Conservation (phyloP, 2,888 invertebrate species). For the Notodonta dromedarius region DNA sequence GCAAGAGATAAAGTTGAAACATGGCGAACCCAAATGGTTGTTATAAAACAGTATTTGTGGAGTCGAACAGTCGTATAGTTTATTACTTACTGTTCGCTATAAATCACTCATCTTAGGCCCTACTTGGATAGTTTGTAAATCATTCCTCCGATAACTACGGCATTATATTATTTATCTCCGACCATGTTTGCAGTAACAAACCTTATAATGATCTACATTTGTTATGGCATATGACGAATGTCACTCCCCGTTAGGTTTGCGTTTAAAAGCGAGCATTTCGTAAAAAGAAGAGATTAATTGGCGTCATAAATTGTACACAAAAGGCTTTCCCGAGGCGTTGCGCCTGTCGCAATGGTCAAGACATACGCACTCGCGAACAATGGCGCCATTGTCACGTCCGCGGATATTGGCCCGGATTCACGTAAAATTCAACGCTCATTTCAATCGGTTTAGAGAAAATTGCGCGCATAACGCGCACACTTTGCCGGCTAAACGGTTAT, state of each 20-base stretch:
- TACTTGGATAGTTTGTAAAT: slow-evolving; percentile 57
- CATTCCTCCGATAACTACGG: slow-evolving; percentile 47
- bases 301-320: slow-evolving; percentile 12
- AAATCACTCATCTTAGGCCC: slow-evolving; percentile 59
- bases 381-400: slow-evolving; percentile 65
- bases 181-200: slow-evolving; percentile 32
- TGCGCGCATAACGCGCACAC: slow-evolving; percentile 33
- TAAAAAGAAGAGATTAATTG: slow-evolving; percentile 11
- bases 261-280: slow-evolving; percentile 9
- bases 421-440: slow-evolving; percentile 39
- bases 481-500: slow-evolving; percentile 32
- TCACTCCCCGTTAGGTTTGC: slow-evolving; percentile 23
- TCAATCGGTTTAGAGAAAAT: slow-evolving; percentile 61
- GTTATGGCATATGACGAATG: slow-evolving; percentile 14
- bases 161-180: slow-evolving; percentile 35
- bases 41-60: slow-evolving; percentile 24
- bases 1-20: slow-evolving; percentile 4
- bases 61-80: slow-evolving; percentile 38
- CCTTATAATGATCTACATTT: slow-evolving; percentile 29
- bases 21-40: slow-evolving; percentile 7
- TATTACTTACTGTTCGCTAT: slow-evolving; percentile 50
- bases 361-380: slow-evolving; percentile 51
- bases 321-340: slow-evolving; percentile 16
- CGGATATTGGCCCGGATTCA: slow-evolving; percentile 54
- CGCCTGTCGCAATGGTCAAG: slow-evolving; percentile 28